These are phyloP conservation scores for Belgica antarctica DNA, from an alignment of 2,888 invertebrate genomes.

Conservation along the genomic window DNA sequence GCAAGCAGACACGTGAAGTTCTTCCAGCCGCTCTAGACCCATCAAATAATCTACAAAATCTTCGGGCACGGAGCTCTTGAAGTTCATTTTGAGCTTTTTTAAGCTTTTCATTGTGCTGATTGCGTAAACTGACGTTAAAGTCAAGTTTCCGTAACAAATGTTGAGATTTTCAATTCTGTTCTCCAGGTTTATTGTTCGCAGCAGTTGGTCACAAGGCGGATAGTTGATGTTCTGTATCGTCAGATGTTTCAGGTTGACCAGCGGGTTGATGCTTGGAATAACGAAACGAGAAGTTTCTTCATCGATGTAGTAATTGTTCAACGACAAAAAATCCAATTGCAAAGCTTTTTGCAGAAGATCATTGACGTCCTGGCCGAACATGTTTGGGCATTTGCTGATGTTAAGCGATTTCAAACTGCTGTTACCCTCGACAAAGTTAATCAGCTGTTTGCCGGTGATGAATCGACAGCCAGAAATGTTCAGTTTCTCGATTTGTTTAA, in stretches of 20 bases:
- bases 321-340: background rate
- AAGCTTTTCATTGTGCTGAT: conserved; percentile 35
- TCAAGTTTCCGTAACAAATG: conserved; percentile 37
- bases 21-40: background rate
- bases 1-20: conserved; percentile 35
- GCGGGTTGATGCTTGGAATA: conserved; percentile 28
- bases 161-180: conserved; percentile 30
- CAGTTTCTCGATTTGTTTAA: background rate
- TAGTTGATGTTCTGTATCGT: conserved; percentile 6
- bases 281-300: conserved; percentile 32
- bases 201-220: conserved; percentile 30
- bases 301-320: conserved; percentile 39
- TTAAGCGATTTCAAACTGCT: background rate
- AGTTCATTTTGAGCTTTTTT: conserved; percentile 33
- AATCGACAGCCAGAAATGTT: conserved; percentile 30
- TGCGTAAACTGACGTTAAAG: conserved; percentile 28
- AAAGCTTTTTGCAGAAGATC: conserved; percentile 2
- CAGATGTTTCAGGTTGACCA: conserved; percentile 8
- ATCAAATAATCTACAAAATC: conserved; percentile 23
- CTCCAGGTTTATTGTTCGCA: conserved; percentile 16
- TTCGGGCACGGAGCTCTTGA: conserved; percentile 27
- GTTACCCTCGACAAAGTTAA: background rate
- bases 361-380: conserved; percentile 21
- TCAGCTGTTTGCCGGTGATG: conserved; percentile 18
- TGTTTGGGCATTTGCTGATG: conserved; percentile 20